These are phyloP conservation scores for Telenomus remus DNA, from an alignment of 1,140 invertebrate genomes.

Conservation along the genomic window DNA sequence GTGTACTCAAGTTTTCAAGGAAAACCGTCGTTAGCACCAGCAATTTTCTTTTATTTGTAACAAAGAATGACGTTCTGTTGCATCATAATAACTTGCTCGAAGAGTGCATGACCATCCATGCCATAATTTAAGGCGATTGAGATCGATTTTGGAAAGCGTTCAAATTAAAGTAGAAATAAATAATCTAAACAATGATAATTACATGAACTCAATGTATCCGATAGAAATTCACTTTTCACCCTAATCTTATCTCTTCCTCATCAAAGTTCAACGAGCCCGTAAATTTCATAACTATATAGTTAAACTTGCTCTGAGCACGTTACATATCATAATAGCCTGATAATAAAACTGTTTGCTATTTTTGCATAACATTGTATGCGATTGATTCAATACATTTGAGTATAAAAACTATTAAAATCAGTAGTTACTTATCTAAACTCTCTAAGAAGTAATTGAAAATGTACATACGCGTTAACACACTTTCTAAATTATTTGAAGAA, in stretches of 20 bases:
- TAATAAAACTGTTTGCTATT: too few relatives aligned
- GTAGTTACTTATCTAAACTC: too few relatives aligned
- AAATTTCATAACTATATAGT: too few relatives aligned
- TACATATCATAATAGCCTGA: too few relatives aligned
- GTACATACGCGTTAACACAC: neutral
- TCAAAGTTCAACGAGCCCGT: neutral
- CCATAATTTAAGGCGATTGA: constrained; percentile 66
- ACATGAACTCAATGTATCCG: constrained; percentile 10
- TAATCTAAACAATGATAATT: constrained; percentile 57
- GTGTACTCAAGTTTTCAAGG: constrained; percentile 38
- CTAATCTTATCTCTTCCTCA: neutral
- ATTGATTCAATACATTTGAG: too few relatives aligned
- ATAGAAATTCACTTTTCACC: neutral
- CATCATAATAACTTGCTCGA: constrained; percentile 60
- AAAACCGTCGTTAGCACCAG: constrained; percentile 2
- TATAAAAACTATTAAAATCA: too few relatives aligned
- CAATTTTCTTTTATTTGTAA: constrained; percentile 32
- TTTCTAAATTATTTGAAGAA: too few relatives aligned
- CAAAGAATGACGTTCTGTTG: constrained; percentile 47
- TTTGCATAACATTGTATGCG: too few relatives aligned
- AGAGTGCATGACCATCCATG: constrained; percentile 66
- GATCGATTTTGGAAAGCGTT: constrained; percentile 63
- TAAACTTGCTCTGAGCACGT: too few relatives aligned
- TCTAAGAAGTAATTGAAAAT: constrained; percentile 32
- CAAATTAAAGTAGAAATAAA: constrained; percentile 68